Evolutionary conservation across 2,113 vertebrate genomes (phyloP), one percentile per base, ranked within the genome.

Genomic region (Indicator maculatus): DNA sequence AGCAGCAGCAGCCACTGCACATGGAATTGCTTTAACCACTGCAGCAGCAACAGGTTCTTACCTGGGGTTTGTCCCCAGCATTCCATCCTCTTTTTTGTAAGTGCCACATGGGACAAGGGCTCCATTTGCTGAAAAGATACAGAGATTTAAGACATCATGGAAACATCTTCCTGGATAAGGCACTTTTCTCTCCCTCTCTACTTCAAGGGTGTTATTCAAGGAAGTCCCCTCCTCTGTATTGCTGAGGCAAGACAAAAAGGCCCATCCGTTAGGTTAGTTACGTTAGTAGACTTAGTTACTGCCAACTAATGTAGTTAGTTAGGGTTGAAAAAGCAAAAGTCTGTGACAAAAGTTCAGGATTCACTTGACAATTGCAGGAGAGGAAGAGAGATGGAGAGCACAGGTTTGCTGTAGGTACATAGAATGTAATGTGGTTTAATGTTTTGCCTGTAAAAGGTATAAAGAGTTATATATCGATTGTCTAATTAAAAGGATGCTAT

Each of bases 181-280:
- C 11, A 0, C 6, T 3, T 30, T 90, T 71, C 36, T 36, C 24
- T 88, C 41, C 20, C 20, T 7, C 0, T 13, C 50, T 55, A 0
- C 28, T n/a, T 27, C 16, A 19, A 67, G n/a, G 28, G 21, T 1
- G 5, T 23, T 28, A 0, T 6, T 6, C 33, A 73, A 85, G 58
- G 16, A 69, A 69, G 5, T 9, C 2, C 8, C 16, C 16, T 3
- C 2, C 6, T 71, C 39, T 8, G 8, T 36, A 60, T 60, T 44
- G 28, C 19, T 28, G 26, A 21, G 15, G 6, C 41, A 20, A 74
- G 8, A 59, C 24, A 1, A 63, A 21, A 60, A n/a, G 12, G 36
- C 13, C 6, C 23, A 7, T 41, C 12, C 5, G 0, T 53, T 52
- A 26, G 45, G 26, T 39, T 27, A 26, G 0, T 53, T 52, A 26